A percentile compares a stretch with the other conserved stretches of the same genome.
phyloP scores from a whole-genome alignment of 2,797 vertebrate genomes.

The Melanotaenia boesemani region DNA sequence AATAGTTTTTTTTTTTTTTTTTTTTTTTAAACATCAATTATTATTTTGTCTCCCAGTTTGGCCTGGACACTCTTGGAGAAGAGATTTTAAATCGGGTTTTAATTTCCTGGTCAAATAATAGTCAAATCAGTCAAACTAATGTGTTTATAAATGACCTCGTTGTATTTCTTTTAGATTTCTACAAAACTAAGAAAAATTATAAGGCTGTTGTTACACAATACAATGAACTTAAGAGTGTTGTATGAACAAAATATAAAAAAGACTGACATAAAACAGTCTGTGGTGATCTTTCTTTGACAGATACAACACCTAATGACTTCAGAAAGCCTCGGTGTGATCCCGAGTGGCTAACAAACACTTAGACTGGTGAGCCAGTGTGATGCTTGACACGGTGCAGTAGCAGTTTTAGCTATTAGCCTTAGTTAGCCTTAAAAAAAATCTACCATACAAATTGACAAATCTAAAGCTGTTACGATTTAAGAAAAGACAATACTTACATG shows the following conservation, averaged over 20 bases:
- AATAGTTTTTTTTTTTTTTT: too few species aligned
- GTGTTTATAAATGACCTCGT: too few species aligned
- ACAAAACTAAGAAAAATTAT: not conserved
- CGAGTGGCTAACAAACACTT: not conserved
- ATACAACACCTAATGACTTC: not conserved
- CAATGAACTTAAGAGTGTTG: not conserved
- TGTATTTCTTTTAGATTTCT: not conserved
- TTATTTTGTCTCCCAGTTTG: too few species aligned
- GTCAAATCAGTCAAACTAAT: too few species aligned
- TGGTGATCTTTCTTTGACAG: not conserved
- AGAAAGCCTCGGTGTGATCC: not conserved
- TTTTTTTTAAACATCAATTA: too few species aligned
- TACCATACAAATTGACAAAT: not conserved
- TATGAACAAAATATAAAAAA: not conserved
- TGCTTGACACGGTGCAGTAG: constrained; percentile 32
- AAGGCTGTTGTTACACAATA: not conserved
- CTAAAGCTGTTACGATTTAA: not conserved
- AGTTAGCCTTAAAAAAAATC: constrained; percentile 25
- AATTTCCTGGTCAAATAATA: too few species aligned
- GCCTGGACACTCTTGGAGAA: too few species aligned
- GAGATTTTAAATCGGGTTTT: too few species aligned
- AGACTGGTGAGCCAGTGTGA: not conserved
- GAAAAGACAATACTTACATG: constrained; percentile 39
- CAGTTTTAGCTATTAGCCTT: constrained; percentile 35
- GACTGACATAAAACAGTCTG: not conserved